Evolutionary conservation across 2,113 vertebrate species (phyloP).

Genomic region (Amia ocellicauda): DNA sequence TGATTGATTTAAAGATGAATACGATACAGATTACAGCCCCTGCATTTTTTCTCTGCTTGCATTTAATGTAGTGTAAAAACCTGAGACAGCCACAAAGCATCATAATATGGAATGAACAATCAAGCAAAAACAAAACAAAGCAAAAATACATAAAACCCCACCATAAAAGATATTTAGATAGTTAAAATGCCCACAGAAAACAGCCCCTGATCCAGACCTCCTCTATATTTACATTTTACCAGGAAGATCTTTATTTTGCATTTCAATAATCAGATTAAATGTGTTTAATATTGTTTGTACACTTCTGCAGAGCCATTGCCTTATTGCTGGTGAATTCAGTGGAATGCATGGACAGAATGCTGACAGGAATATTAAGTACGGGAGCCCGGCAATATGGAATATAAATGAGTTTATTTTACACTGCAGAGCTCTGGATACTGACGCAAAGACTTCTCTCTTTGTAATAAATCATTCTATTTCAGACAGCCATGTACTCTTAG

Average conservation of each 20-base stretch:
- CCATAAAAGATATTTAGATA: not conserved
- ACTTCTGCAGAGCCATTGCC: slow-evolving; percentile 58
- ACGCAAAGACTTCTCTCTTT: slow-evolving; percentile 69
- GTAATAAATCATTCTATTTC: slow-evolving; percentile 80
- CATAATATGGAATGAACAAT: too few species aligned
- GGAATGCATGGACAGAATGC: slow-evolving; percentile 61
- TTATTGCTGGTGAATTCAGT: slow-evolving; percentile 64
- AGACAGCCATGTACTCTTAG: slow-evolving; percentile 70
- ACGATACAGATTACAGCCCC: too few species aligned
- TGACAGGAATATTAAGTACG: slow-evolving; percentile 79
- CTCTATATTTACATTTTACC: slow-evolving; percentile 39
- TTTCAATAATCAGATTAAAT: slow-evolving; percentile 58
- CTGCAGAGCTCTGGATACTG: slow-evolving; percentile 69
- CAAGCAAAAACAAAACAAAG: too few species aligned
- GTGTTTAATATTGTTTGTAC: slow-evolving; percentile 70
- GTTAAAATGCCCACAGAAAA: not conserved
- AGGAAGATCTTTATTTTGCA: slow-evolving; percentile 36
- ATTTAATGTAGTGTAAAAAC: not conserved
- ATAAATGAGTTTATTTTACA: slow-evolving; percentile 81
- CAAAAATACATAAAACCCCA: not conserved
- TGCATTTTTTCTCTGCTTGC: not conserved
- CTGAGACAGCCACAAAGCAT: too few species aligned
- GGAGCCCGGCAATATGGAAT: slow-evolving; percentile 75
- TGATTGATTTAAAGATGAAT: too few species aligned
- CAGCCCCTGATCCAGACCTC: not conserved